A percentile compares a stretch with the other conserved stretches of the same genome.
Conservation (phyloP, 2,113 vertebrate species). For the Pristiophorus japonicus region DNA sequence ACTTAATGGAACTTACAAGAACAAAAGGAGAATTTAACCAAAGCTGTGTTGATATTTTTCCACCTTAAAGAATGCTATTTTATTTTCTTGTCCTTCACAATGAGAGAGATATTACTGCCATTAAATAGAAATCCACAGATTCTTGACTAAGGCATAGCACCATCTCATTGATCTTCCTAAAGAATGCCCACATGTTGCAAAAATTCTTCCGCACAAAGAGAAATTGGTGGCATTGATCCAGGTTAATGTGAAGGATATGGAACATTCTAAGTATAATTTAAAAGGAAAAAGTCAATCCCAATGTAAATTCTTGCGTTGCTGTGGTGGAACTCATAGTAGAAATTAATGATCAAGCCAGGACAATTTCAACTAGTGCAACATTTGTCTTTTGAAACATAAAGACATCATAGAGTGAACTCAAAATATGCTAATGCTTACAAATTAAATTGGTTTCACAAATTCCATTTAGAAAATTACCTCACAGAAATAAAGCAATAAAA, state of each 20-base stretch:
- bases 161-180: background rate
- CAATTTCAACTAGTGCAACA: background rate
- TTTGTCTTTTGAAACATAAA: conserved; percentile 24
- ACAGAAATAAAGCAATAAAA: conserved; percentile 8
- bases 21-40: conserved; percentile 40
- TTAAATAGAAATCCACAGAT: background rate
- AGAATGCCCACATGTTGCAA: background rate
- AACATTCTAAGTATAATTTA: background rate
- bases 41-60: background rate
- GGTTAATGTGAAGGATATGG: background rate
- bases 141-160: too few relatives aligned
- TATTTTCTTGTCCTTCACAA: background rate
- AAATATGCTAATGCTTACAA: conserved; percentile 6
- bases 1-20: conserved; percentile 32
- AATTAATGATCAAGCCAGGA: background rate
- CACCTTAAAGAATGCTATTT: background rate
- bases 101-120: background rate
- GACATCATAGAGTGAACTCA: background rate
- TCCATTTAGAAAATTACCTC: conserved; percentile 27
- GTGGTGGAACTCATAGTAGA: background rate
- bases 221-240: conserved; percentile 4
- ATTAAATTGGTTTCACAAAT: conserved; percentile 31
- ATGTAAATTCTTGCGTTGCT: background rate
- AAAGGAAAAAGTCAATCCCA: background rate
- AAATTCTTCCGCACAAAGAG: background rate